Evolutionary conservation across 2,888 invertebrate species (phyloP).

Genomic region (Sipunculus nudus): DNA sequence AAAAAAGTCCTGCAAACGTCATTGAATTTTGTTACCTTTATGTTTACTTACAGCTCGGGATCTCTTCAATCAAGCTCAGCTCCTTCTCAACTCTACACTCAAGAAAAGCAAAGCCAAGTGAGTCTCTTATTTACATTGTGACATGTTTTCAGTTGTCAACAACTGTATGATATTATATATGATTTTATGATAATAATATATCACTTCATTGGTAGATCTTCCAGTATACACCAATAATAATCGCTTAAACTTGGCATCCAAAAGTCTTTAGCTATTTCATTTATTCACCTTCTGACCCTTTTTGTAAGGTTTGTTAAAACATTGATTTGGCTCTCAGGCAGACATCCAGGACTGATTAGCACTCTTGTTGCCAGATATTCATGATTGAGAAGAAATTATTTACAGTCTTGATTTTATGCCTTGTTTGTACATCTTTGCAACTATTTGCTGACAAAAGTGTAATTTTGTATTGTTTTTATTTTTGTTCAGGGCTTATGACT

Average conservation of each 20-base stretch:
- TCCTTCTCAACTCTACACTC: conserved; percentile 1
- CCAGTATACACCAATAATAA: no score
- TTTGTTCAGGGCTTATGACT: conserved; percentile 73
- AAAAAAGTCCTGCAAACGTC: conserved; percentile 8
- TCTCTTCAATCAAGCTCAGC: conserved; percentile 17
- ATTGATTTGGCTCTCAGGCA: no score
- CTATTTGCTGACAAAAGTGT: no score
- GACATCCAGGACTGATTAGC: no score
- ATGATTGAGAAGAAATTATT: no score
- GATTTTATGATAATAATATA: not conserved
- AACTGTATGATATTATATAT: not conserved
- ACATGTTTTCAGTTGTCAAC: not conserved
- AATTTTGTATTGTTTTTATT: not conserved
- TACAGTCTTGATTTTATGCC: no score
- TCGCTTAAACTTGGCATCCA: no score
- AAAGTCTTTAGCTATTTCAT: no score
- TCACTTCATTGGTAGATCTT: not conserved
- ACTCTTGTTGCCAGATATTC: no score
- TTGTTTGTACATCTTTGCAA: no score
- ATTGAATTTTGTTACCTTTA: not conserved
- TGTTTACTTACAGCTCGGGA: not conserved
- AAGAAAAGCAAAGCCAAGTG: conserved; percentile 15
- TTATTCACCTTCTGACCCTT: no score
- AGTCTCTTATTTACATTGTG: not conserved
- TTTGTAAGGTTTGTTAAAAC: no score